Evolutionary conservation across 2,888 invertebrate genomes (phyloP), one percentile per base, ranked within the genome.

Genomic region (Zaprionus obscuricornis): DNA sequence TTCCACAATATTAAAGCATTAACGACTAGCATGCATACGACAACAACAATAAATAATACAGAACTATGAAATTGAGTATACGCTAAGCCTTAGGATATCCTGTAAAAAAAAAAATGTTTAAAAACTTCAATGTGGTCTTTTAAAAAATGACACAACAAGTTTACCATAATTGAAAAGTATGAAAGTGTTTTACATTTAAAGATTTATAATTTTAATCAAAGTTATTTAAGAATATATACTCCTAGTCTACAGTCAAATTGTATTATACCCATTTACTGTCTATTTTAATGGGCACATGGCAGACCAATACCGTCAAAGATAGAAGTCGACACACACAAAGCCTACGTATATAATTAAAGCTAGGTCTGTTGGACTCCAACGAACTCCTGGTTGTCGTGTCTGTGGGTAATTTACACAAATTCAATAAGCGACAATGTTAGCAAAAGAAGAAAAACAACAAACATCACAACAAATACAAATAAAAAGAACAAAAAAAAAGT

Each of bases 321-420:
- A n/a, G n/a, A n/a, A n/a, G n/a, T n/a, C n/a, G n/a, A n/a, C n/a
- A n/a, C n/a, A n/a, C n/a, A n/a, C n/a, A n/a, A n/a, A n/a, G n/a
- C n/a, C n/a, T n/a, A n/a, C n/a, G n/a, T n/a, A n/a, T n/a, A 65
- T n/a, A 7, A 10, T 20, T 13, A 13, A 24, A 10, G 57, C 24
- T 34, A n/a, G 50, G 40, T 55, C 43, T 31, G 24, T 17, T 51
- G 72, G 45, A 59, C 51, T 47, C n/a, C 46, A 54, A 47, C 33
- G 43, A 54, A 54, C 51, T 46, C 36, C 43, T 43, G 57, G 47
- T 4, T 79, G 55, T 56, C 81, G 81, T 81, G 81, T 76, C 70
- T 65, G 37, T 13, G 3, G 62, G 77, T 57, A 86, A 81, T 82
- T 82, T 86, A 73, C 71, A 74, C 68, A 74, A 86, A 73, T 81